These are phyloP conservation scores for Nycticorax nycticorax DNA, from an alignment of 2,113 vertebrate genomes.

Conservation along the genomic window DNA sequence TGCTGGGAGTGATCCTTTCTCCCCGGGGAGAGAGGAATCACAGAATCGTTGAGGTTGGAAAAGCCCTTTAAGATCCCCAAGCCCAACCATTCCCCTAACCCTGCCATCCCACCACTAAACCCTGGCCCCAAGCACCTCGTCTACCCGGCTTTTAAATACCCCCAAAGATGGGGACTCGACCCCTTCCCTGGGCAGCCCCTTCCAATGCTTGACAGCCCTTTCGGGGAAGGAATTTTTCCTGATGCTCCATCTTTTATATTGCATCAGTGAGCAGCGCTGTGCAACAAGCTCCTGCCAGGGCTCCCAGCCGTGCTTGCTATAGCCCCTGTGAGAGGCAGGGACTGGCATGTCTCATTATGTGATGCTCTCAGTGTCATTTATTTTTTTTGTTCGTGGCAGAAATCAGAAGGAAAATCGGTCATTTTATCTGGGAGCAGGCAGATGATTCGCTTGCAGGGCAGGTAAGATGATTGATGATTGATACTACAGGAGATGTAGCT, in stretches of 20 bases:
- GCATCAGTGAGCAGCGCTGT: accelerated
- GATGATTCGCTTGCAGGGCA: not conserved
- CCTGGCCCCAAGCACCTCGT: too few relatives aligned
- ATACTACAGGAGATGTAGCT: not conserved
- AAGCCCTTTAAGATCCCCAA: too few relatives aligned
- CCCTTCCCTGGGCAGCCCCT: too few relatives aligned
- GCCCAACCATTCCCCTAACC: too few relatives aligned
- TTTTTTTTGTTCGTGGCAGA: constrained; percentile 57
- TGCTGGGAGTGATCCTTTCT: not conserved
- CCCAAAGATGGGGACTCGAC: too few relatives aligned
- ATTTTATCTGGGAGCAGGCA: constrained; percentile 78
- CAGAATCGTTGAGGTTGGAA: too few relatives aligned
- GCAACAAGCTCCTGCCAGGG: not conserved
- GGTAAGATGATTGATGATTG: constrained; percentile 63
- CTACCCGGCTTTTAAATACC: too few relatives aligned
- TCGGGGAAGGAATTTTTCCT: too few relatives aligned
- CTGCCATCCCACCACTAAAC: too few relatives aligned
- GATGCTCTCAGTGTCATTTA: not conserved
- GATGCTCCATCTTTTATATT: not conserved
- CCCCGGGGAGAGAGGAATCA: not conserved
- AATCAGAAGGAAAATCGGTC: constrained; percentile 76
- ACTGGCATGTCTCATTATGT: accelerated
- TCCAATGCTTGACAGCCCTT: too few relatives aligned
- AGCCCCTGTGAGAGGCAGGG: not conserved
- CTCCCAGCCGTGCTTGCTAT: accelerated